phyloP scores from a whole-genome alignment of 2,888 invertebrate species.

The Dicranocentrus wangi region DNA sequence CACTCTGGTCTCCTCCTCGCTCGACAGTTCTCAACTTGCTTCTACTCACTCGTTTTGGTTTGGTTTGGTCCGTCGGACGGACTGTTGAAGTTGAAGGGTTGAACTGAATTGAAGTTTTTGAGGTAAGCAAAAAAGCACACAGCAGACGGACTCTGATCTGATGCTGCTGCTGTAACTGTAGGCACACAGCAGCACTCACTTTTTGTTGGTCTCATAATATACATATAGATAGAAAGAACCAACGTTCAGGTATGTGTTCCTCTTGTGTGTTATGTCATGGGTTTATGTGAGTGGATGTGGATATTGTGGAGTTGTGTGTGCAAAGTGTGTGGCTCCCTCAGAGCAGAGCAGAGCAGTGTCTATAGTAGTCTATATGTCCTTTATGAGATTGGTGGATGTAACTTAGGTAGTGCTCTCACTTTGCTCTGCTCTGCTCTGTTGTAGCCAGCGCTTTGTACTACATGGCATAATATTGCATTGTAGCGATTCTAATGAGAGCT shows the following conservation, averaged over 20 bases:
- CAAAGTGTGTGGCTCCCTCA: constrained; percentile 36
- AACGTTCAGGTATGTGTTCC: neutral
- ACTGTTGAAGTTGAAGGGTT: neutral
- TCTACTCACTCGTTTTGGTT: neutral
- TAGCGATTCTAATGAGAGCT: too few relatives aligned
- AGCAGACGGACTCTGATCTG: neutral
- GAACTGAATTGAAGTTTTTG: constrained; percentile 48
- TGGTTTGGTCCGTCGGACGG: constrained; percentile 46
- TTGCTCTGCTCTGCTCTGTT: too few relatives aligned
- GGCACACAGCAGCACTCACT: constrained; percentile 30
- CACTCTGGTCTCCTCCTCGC: constrained; percentile 35
- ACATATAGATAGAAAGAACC: neutral
- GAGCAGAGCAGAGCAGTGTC: constrained; percentile 42
- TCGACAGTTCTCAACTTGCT: constrained; percentile 49
- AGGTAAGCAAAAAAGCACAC: constrained; percentile 44
- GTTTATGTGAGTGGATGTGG: neutral
- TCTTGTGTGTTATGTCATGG: too few relatives aligned
- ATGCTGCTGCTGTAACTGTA: constrained; percentile 41
- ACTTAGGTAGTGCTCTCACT: too few relatives aligned
- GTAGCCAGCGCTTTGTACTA: too few relatives aligned
- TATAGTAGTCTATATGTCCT: too few relatives aligned
- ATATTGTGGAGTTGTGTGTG: neutral
- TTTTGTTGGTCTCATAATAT: neutral
- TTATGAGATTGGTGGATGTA: too few relatives aligned
- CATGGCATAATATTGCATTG: too few relatives aligned